These are phyloP conservation scores for Tiphia femorata DNA, from an alignment of 2,888 invertebrate genomes.

Conservation along the genomic window DNA sequence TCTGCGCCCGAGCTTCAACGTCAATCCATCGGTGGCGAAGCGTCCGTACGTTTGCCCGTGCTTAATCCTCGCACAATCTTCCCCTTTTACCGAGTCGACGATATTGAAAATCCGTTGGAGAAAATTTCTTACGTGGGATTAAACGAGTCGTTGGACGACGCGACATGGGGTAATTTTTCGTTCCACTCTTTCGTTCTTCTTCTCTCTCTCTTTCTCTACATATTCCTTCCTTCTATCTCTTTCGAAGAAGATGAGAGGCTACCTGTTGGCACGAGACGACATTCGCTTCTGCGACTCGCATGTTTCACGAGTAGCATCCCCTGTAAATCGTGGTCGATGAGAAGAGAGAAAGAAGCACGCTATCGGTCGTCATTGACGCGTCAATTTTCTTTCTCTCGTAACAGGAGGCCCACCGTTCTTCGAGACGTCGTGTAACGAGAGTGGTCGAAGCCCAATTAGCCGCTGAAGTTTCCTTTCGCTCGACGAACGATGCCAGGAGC, in stretches of 20 bases:
- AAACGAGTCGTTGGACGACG: constrained; percentile 10
- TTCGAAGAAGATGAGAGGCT: too few relatives aligned
- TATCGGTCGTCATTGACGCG: too few relatives aligned
- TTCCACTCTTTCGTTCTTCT: not conserved
- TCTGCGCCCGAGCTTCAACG: not conserved
- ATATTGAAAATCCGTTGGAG: constrained; percentile 8
- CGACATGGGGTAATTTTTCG: not conserved
- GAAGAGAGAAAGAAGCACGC: too few relatives aligned
- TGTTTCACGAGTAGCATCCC: too few relatives aligned
- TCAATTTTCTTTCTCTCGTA: too few relatives aligned
- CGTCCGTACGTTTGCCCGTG: too few relatives aligned
- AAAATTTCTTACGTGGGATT: constrained; percentile 28
- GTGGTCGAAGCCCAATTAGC: constrained; percentile 21
- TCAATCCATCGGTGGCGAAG: not conserved
- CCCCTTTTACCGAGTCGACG: not conserved
- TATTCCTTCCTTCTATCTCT: too few relatives aligned
- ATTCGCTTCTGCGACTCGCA: too few relatives aligned
- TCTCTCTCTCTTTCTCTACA: not conserved
- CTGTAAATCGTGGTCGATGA: too few relatives aligned
- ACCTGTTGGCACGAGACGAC: too few relatives aligned
- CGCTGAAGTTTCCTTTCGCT: constrained; percentile 12
- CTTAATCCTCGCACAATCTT: too few relatives aligned
- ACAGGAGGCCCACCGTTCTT: constrained; percentile 11
- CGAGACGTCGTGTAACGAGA: constrained; percentile 26
- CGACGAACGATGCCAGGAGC: not conserved